Conservation (phyloP, 2,113 vertebrate species). For the Lycaon pictus region DNA sequence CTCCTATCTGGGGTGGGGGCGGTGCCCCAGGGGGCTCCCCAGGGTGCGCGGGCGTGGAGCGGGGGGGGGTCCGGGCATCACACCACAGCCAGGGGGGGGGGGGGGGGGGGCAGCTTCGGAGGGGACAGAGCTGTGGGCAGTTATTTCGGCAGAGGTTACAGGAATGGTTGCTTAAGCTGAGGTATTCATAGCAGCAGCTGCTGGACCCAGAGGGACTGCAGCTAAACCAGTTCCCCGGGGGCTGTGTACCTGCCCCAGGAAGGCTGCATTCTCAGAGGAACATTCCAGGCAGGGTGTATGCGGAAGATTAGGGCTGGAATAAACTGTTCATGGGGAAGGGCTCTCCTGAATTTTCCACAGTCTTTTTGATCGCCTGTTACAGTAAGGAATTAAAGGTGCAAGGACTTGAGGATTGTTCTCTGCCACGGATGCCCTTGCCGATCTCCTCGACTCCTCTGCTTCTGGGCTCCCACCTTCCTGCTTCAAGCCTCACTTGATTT, state of each 20-base stretch:
- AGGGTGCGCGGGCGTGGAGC: neutral
- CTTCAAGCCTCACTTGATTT: neutral
- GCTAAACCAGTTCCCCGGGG: conserved; percentile 26
- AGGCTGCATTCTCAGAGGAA: neutral
- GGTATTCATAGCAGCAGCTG: conserved; percentile 62
- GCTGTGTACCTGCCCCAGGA: conserved; percentile 40
- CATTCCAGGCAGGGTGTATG: conserved; percentile 1
- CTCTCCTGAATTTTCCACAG: conserved; percentile 2
- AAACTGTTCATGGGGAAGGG: neutral
- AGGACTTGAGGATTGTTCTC: neutral
- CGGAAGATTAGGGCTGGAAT: conserved; percentile 52
- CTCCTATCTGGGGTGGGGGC: neutral
- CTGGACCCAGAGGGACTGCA: neutral
- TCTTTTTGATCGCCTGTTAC: neutral
- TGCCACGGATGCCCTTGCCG: neutral
- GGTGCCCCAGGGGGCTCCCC: neutral
- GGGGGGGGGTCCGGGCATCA: neutral
- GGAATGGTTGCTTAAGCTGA: conserved; percentile 59
- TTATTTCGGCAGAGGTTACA: conserved; percentile 60
- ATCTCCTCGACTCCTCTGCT: neutral
- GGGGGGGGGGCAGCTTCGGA: neutral
- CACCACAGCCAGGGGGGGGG: neutral
- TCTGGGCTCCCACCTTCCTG: neutral
- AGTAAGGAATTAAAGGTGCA: neutral
- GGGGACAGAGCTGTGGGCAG: neutral